Percentiles rank a stretch among this genome's conserved stretches.
These are phyloP conservation scores for Eufriesea mexicana DNA, from an alignment of 1,140 invertebrate genomes.

Conservation along the genomic window DNA sequence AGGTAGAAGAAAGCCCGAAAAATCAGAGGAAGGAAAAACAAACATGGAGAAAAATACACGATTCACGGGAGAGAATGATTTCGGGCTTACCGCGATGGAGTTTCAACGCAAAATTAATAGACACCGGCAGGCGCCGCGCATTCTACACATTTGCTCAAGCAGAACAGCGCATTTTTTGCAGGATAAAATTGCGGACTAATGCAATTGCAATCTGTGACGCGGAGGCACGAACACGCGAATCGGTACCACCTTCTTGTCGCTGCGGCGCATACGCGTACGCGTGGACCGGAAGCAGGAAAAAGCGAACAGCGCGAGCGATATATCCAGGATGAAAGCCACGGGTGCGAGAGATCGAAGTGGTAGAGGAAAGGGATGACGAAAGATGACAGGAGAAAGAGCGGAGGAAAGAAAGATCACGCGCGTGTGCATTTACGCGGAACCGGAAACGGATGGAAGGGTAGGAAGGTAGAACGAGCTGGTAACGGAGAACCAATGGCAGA, in stretches of 20 bases:
- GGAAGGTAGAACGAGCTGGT: constrained; percentile 41
- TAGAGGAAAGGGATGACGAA: neutral
- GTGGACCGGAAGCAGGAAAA: neutral
- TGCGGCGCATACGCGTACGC: constrained; percentile 17
- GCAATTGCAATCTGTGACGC: neutral
- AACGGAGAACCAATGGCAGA: no score
- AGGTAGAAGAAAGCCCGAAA: neutral
- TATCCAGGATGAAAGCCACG: no score
- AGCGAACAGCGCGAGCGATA: neutral
- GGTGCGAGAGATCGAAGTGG: neutral
- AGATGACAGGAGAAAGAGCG: neutral
- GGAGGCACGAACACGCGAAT: constrained; percentile 37
- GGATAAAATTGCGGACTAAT: constrained; percentile 51
- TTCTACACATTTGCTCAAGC: constrained; percentile 43
- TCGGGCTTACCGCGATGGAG: constrained; percentile 2
- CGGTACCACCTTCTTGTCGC: constrained; percentile 33
- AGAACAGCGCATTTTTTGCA: constrained; percentile 31
- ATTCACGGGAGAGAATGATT: constrained; percentile 19
- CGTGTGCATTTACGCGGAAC: constrained; percentile 59
- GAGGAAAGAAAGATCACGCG: constrained; percentile 25
- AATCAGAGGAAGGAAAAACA: neutral
- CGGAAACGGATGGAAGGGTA: constrained; percentile 60
- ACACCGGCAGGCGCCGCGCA: constrained; percentile 1
- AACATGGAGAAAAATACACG: neutral
- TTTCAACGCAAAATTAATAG: constrained; percentile 35